A percentile compares a stretch with the other conserved stretches of the same genome.
These are phyloP conservation scores for Macrotis lagotis DNA, from an alignment of 2,113 vertebrate species.

Conservation along the genomic window DNA sequence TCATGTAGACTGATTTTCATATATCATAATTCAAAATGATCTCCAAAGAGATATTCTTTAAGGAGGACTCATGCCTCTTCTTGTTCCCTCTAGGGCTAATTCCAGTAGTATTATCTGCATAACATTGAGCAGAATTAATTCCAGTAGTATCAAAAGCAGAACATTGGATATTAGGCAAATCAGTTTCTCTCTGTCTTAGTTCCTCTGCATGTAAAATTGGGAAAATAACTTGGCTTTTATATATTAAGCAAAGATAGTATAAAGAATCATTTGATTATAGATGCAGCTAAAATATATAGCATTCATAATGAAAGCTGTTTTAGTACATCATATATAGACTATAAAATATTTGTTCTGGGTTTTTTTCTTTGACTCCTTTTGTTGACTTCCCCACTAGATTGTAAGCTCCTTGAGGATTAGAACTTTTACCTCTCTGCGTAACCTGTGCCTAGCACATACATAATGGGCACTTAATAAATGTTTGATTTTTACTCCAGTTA, in stretches of 20 bases:
- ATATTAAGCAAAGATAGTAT: not conserved
- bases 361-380: not conserved
- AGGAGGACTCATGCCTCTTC: not conserved
- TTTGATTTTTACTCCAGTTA: constrained; percentile 2
- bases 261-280: not conserved
- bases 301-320: not conserved
- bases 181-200: not conserved
- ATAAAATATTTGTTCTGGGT: not conserved
- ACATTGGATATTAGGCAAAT: not conserved
- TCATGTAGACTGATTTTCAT: not conserved
- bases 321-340: not conserved
- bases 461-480: not conserved
- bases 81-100: not conserved
- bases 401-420: not conserved
- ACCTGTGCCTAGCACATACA: not conserved
- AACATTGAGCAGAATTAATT: not conserved
- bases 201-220: not conserved
- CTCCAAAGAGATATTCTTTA: not conserved
- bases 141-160: not conserved
- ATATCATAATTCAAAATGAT: not conserved
- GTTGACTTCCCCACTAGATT: not conserved
- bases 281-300: not conserved
- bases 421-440: not conserved
- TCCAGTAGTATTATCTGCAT: not conserved
- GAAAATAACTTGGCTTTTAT: not conserved